Percentiles rank a stretch among this genome's conserved stretches.
Evolutionary conservation across 2,113 vertebrate species (phyloP).

Genomic region (Emydura subglobosa): DNA sequence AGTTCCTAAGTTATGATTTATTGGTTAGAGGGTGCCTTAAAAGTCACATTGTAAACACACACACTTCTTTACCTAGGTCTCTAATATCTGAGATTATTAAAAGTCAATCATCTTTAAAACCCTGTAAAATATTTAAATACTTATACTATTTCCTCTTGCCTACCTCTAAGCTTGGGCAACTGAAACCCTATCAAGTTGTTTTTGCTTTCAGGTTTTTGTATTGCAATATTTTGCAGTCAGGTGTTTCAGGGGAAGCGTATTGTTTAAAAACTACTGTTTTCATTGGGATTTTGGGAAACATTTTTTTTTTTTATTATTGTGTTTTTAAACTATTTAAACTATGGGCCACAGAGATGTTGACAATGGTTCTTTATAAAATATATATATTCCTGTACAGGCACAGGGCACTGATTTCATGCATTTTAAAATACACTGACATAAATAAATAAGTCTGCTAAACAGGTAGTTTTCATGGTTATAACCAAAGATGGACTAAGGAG

Average conservation of each 20-base stretch:
- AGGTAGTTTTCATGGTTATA: background rate
- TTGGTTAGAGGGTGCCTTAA: background rate
- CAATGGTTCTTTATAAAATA: background rate
- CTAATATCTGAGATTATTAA: conserved; percentile 28
- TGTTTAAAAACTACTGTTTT: conserved; percentile 3
- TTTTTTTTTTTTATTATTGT: background rate
- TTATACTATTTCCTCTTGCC: conserved; percentile 17
- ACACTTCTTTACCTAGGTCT: background rate
- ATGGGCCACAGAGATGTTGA: background rate
- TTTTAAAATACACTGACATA: background rate
- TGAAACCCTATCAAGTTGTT: background rate
- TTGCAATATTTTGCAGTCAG: conserved; percentile 19
- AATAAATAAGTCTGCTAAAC: background rate
- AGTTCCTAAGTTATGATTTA: background rate
- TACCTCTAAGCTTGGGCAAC: background rate
- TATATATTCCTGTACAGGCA: background rate
- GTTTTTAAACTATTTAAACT: background rate
- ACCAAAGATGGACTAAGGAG: background rate
- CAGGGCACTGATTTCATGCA: background rate
- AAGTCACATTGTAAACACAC: conserved; percentile 16
- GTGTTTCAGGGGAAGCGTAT: conserved; percentile 25
- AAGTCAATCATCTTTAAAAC: conserved; percentile 19
- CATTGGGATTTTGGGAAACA: background rate
- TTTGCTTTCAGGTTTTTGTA: conserved; percentile 34
- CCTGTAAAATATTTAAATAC: conserved; percentile 12